Evolutionary conservation across 1,140 invertebrate species (phyloP), one percentile per base, ranked within the genome.

Genomic region (Neoseiulus cucumeris): DNA sequence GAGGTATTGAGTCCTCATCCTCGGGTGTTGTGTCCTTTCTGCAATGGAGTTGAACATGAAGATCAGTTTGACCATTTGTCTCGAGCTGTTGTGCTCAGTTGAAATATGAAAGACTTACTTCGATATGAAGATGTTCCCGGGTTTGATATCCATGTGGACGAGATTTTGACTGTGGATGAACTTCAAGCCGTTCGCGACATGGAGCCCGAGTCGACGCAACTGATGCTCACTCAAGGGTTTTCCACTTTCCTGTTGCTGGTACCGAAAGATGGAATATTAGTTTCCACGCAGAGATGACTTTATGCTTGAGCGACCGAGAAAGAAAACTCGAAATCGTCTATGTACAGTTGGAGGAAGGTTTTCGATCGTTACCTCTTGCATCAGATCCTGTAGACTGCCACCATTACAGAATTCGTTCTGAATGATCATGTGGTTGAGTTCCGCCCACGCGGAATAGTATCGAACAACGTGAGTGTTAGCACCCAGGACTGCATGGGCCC

Each of bases 321-420:
- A n/a, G n/a, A n/a, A n/a, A n/a, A n/a, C n/a, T n/a, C n/a, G n/a
- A n/a, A n/a, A n/a, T n/a, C n/a, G n/a, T n/a, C n/a, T n/a, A n/a
- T n/a, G n/a, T n/a, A n/a, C n/a, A n/a, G n/a, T n/a, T n/a, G n/a
- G n/a, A n/a, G n/a, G n/a, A n/a, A n/a, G n/a, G n/a, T n/a, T n/a
- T n/a, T n/a, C n/a, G n/a, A n/a, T n/a, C n/a, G n/a, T n/a, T 39
- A 39, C 33, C 33, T 39, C 33, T 9, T 39, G 33, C 9, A 39
- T 39, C 33, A 39, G 33, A 39, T 65, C 42, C 28, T 65, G 39
- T 18, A 47, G 39, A 20, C 41, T 69, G 64, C 14, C 68, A 75
- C 87, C 87, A 73, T 91, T 89, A 71, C 90, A 93, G 74, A 85
- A 92, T 74, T 93, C 89, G 72, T 89, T 92, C 74, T 93, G 90